Evolutionary conservation across 2,113 vertebrate species (phyloP).

Genomic region (Eubucco bourcierii): DNA sequence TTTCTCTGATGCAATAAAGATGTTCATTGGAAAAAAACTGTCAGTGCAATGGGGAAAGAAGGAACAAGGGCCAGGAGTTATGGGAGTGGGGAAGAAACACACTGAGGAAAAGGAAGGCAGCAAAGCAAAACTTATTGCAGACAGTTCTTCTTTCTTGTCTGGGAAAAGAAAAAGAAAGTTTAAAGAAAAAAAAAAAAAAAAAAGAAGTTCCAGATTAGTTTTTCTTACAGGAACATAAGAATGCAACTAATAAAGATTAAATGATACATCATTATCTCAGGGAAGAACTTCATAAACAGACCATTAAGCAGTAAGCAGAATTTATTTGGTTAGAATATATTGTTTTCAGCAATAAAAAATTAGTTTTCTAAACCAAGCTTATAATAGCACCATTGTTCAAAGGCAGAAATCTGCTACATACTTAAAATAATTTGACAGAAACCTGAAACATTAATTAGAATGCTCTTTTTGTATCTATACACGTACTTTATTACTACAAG

Average conservation of each 20-base stretch:
- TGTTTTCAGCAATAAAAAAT: neutral
- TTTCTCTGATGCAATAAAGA: neutral
- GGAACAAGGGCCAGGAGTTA: neutral
- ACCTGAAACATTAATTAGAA: neutral
- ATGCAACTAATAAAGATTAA: neutral
- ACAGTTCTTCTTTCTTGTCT: neutral
- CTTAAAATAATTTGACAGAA: neutral
- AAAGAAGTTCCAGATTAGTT: neutral
- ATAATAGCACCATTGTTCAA: neutral
- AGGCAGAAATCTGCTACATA: neutral
- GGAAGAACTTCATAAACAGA: neutral
- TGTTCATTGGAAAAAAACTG: slow-evolving; percentile 7
- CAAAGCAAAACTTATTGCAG: neutral
- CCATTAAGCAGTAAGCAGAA: neutral
- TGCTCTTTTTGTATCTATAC: neutral
- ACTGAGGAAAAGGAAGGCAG: neutral
- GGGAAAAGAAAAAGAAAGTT: neutral
- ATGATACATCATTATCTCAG: neutral
- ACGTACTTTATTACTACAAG: neutral
- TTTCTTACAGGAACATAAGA: neutral
- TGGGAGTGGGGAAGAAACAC: neutral
- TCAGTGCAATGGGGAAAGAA: neutral
- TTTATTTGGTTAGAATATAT: neutral
- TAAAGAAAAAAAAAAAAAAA: neutral
- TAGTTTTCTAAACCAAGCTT: neutral